Evolutionary conservation across 2,797 vertebrate genomes (phyloP), one percentile per base, ranked within the genome.

Genomic region (Distichodus sexfasciatus): DNA sequence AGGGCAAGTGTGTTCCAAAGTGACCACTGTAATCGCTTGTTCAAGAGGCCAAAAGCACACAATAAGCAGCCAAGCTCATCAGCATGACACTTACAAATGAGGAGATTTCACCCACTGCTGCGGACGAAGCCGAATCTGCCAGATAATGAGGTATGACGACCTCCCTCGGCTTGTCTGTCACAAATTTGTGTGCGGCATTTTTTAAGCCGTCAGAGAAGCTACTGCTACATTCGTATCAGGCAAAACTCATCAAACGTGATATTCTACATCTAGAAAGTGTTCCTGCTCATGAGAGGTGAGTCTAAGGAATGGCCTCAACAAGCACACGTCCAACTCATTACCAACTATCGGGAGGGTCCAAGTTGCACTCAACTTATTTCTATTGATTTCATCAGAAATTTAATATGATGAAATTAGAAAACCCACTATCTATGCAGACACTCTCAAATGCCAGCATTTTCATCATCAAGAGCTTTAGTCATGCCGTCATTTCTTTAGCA

Each of bases 141-240:
- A 28, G 67, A 57, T 76, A 76, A 76, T 74, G 63, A 67, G 72
- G 59, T 60, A 40, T 58, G 71, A 65, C 55, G 48, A 71, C 71
- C 67, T 71, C 57, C 68, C 48, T 61, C n/a, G 19, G 59, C 63
- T 50, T 68, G 59, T 79, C 66, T 66, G 74, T 68, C 71, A 76
- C 61, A 74, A 23, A 35, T 62, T 65, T 47, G 48, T 55, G 69
- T 57, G 50, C 55, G 60, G 23, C 43, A 43, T 72, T 60, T 35
- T 60, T 38, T 41, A 64, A 62, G 41, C 41, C 60, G 71, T 57
- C 62, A 71, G 28, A 19, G 67, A 60, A 29, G 29, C 41, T 40
- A 47, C 15, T 65, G 53, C 23, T 33, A 72, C 40, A 46, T 44
- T 46, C 2, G 38, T 17, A 36, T 23, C 54, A 53, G 55, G 40